Conservation (phyloP, 2,888 invertebrate genomes). For the Aspidiotus destructor region DNA sequence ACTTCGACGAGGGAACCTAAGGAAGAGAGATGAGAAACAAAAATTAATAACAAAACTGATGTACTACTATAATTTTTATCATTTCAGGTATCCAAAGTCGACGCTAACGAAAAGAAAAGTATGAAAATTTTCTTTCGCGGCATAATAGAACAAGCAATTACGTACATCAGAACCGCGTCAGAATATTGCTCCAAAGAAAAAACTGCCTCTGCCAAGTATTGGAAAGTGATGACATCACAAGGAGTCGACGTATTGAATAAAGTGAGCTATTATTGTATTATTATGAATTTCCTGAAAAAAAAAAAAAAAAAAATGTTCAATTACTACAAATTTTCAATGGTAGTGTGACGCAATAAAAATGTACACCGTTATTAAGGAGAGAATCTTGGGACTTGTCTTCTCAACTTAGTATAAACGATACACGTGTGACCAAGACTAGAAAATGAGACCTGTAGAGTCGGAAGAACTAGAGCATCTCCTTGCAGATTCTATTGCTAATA, state of each 20-base stretch:
- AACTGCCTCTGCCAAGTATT: conserved; percentile 52
- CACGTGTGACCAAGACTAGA: too few species aligned
- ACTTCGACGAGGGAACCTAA: too few species aligned
- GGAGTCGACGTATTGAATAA: conserved; percentile 71
- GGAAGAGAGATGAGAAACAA: too few species aligned
- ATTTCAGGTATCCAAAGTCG: conserved; percentile 35
- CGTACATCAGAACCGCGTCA: conserved; percentile 57
- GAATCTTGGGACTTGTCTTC: too few species aligned
- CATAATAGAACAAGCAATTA: conserved; percentile 50
- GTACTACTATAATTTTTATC: conserved; percentile 2
- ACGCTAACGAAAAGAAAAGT: conserved; percentile 39
- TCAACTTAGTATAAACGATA: too few species aligned
- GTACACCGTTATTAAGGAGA: too few species aligned
- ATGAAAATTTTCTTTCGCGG: conserved; percentile 27
- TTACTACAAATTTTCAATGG: neutral
- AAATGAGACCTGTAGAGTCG: too few species aligned
- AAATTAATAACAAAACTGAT: neutral
- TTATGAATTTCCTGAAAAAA: too few species aligned
- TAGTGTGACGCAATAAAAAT: too few species aligned
- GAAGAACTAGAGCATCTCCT: too few species aligned
- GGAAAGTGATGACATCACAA: conserved; percentile 70
- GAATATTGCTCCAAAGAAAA: conserved; percentile 42
- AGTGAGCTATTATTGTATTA: conserved; percentile 41
- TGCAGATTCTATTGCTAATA: too few species aligned
- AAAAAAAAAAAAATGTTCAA: neutral